phyloP scores from a whole-genome alignment of 2,113 vertebrate species.

The Alectura lathami region DNA sequence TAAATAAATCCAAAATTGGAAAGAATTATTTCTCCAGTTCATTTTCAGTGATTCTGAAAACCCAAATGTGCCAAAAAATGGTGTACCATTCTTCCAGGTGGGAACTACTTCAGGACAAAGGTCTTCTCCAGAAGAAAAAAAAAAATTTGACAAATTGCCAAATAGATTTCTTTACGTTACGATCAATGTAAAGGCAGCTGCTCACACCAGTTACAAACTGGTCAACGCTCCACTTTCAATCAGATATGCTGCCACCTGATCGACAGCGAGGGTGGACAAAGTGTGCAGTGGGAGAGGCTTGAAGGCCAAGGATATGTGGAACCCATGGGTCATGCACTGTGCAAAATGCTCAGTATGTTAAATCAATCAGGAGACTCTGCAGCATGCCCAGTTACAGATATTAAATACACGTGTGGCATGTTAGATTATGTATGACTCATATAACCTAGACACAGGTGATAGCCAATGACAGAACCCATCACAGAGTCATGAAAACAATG shows the following conservation, averaged over 20 bases:
- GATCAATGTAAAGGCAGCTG: neutral
- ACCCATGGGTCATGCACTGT: neutral
- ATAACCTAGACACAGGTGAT: neutral
- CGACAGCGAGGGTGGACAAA: neutral
- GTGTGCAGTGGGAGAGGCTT: neutral
- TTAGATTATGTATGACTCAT: neutral
- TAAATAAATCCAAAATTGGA: neutral
- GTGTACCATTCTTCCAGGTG: neutral
- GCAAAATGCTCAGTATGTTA: neutral
- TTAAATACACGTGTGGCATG: neutral
- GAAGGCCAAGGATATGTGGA: neutral
- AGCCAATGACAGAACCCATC: neutral
- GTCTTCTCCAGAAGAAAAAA: neutral
- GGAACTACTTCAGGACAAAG: neutral
- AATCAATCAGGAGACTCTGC: neutral
- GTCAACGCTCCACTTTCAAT: neutral
- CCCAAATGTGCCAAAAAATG: neutral
- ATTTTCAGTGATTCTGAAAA: neutral
- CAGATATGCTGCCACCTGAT: neutral
- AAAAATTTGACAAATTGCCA: neutral
- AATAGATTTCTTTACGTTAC: neutral
- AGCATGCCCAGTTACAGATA: neutral
- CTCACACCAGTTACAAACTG: neutral
- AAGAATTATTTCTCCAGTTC: neutral
- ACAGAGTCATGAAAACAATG: conserved; percentile 3